phyloP scores from a whole-genome alignment of 2,888 invertebrate genomes.

The Andrena fulva region DNA sequence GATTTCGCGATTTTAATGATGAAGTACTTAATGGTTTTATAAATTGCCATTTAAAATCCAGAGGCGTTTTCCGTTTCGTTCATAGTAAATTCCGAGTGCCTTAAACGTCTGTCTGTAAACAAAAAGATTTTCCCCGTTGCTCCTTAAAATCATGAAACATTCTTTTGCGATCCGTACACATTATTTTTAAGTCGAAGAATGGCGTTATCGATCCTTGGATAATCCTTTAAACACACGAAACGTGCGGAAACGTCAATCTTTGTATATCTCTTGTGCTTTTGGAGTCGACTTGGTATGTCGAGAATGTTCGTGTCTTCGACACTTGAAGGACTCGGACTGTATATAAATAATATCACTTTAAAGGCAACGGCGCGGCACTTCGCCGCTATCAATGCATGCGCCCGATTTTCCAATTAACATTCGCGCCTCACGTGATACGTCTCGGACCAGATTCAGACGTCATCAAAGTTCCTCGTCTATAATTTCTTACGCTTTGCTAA shows the following conservation, averaged over 20 bases:
- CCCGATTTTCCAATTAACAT: slow-evolving; percentile 82
- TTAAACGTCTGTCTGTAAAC: neutral
- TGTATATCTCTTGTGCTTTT: slow-evolving; percentile 21
- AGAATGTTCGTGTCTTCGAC: slow-evolving; percentile 46
- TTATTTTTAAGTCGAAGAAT: neutral
- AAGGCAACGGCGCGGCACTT: slow-evolving; percentile 50
- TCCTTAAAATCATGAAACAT: neutral
- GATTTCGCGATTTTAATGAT: too few relatives aligned
- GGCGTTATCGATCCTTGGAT: neutral
- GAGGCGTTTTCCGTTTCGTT: neutral
- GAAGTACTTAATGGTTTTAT: too few relatives aligned
- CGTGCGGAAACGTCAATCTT: slow-evolving; percentile 10
- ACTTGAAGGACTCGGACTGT: slow-evolving; percentile 49
- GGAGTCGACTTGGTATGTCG: slow-evolving; percentile 14
- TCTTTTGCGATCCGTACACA: neutral
- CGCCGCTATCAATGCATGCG: slow-evolving; percentile 74
- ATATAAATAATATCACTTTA: slow-evolving; percentile 64
- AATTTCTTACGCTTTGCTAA: slow-evolving; percentile 8
- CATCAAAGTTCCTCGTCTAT: slow-evolving; percentile 38
- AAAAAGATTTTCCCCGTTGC: neutral
- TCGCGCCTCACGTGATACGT: slow-evolving; percentile 63
- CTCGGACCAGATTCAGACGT: slow-evolving; percentile 45
- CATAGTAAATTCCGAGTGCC: neutral
- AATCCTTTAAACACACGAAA: slow-evolving; percentile 4
- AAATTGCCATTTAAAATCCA: neutral